Evolutionary conservation across 53 echinoderm and acorn worm genomes (phyloP).

Genomic region (Paelopatides confundens): DNA sequence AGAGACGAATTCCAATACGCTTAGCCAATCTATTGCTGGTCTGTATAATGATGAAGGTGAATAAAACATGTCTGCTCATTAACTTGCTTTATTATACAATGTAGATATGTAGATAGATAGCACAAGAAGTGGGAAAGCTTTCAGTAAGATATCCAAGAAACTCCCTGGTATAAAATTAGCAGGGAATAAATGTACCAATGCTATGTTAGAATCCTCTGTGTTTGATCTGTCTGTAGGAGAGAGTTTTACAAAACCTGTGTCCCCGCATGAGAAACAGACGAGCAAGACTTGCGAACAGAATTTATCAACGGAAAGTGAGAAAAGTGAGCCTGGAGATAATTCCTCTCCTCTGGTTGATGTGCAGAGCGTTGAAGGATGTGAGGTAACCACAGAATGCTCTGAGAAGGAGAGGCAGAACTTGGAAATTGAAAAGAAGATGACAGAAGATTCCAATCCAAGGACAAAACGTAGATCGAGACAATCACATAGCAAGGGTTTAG

Average conservation of each 20-base stretch:
- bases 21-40: background rate
- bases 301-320: slow-evolving; percentile 47
- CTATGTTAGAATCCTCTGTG: slow-evolving; percentile 31
- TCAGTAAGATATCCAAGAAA: background rate
- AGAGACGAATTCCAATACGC: background rate
- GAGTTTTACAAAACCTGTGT: slow-evolving; percentile 75
- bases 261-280: slow-evolving; percentile 9
- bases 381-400: background rate
- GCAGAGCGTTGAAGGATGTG: background rate
- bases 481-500: background rate
- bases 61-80: no score
- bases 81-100: no score
- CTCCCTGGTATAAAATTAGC: background rate
- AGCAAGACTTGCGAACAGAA: slow-evolving; percentile 11
- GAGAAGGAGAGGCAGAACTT: background rate
- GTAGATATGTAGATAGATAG: no score
- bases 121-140: background rate
- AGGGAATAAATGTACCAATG: background rate
- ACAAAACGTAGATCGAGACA: slow-evolving; percentile 8
- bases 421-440: background rate
- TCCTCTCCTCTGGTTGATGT: background rate
- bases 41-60: no score
- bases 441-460: background rate
- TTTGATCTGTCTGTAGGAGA: slow-evolving; percentile 87
- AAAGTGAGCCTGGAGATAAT: background rate